Evolutionary conservation across 2,797 vertebrate genomes (phyloP).

Genomic region (Jordanella pulchra): DNA sequence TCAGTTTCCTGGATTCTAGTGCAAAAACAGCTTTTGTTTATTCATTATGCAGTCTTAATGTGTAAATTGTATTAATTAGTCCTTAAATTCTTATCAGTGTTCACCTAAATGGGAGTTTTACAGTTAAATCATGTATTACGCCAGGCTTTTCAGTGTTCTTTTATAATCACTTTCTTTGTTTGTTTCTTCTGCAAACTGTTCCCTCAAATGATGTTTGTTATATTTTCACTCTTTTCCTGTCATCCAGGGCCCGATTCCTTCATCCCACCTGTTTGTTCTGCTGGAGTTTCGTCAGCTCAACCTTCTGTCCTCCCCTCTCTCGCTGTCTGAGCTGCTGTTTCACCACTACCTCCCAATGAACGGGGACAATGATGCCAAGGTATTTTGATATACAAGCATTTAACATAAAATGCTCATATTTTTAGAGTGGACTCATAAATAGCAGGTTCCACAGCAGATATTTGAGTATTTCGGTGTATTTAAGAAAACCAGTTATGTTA

Average conservation of each 20-base stretch:
- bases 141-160: neutral
- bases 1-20: too few relatives aligned
- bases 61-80: neutral
- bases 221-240: neutral
- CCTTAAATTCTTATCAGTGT: neutral
- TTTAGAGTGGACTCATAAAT: neutral
- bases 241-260: constrained; percentile 74
- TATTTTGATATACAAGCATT: constrained; percentile 23
- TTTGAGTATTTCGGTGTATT: neutral
- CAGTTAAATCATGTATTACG: neutral
- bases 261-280: constrained; percentile 82
- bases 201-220: neutral
- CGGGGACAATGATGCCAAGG: constrained; percentile 59
- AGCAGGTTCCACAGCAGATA: neutral
- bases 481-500: neutral
- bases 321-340: constrained; percentile 86
- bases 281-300: constrained; percentile 91
- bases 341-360: constrained; percentile 76
- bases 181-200: neutral
- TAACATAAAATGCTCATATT: neutral
- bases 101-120: neutral
- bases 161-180: neutral
- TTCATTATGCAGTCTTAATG: neutral
- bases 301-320: constrained; percentile 74
- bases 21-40: too few relatives aligned